Conservation (phyloP, 2,113 vertebrate species). For the Tricholaema leucomelas region DNA sequence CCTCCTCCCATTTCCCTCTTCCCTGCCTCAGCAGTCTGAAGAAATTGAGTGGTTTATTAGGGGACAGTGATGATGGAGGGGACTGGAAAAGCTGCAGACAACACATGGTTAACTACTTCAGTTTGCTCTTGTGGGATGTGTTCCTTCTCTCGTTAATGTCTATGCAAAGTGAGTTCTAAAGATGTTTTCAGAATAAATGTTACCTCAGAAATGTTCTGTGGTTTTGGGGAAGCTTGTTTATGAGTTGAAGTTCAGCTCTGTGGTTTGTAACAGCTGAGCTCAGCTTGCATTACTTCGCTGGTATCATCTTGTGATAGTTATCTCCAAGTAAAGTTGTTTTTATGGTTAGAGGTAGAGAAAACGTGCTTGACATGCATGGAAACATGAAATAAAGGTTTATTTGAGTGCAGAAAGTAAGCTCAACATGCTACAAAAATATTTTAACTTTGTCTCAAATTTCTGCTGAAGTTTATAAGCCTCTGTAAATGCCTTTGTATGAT, state of each 20-base stretch:
- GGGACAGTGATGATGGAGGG: neutral
- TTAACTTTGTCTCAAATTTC: neutral
- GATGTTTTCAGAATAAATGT: neutral
- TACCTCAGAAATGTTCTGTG: neutral
- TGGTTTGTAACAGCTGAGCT: neutral
- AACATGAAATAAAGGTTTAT: neutral
- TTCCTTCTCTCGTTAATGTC: neutral
- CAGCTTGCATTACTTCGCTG: neutral
- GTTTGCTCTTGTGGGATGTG: neutral
- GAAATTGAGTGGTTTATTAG: neutral
- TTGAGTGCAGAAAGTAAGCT: neutral
- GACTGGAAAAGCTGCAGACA: neutral
- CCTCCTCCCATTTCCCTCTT: rapidly evolving
- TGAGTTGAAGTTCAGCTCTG: neutral
- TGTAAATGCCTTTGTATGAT: neutral
- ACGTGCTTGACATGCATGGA: neutral
- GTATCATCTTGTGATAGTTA: neutral
- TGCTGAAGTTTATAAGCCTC: neutral
- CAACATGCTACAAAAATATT: neutral
- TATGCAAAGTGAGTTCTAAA: neutral
- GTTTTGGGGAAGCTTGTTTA: neutral
- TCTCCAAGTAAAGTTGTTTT: neutral
- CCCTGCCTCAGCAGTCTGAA: neutral
- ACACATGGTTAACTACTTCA: neutral
- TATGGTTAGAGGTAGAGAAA: neutral